Evolutionary conservation across 2,888 invertebrate species (phyloP).

Genomic region (Lasioglossum pauxillum): DNA sequence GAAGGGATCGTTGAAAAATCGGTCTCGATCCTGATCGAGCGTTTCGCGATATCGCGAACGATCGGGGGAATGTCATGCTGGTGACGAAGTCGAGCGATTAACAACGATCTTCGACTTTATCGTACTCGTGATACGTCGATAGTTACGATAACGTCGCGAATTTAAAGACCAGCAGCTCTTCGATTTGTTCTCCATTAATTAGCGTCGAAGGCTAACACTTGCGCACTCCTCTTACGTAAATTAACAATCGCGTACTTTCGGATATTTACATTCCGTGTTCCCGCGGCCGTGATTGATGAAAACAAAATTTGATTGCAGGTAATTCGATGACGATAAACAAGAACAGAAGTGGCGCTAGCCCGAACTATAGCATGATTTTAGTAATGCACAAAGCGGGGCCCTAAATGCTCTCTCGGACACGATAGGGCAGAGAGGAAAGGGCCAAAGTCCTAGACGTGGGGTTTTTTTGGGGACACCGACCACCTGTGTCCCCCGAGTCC

Average conservation of each 20-base stretch:
- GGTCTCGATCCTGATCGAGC: background rate
- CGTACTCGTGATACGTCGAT: background rate
- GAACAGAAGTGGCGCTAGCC: no score
- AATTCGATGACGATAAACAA: background rate
- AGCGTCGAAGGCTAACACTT: constrained; percentile 26
- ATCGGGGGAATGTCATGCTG: background rate
- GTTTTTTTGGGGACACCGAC: no score
- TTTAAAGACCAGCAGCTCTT: constrained; percentile 3
- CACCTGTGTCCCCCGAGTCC: no score
- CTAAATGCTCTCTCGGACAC: no score
- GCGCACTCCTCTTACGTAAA: constrained; percentile 12
- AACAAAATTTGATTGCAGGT: background rate
- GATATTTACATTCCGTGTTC: background rate
- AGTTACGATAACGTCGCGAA: constrained; percentile 6
- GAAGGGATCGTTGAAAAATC: constrained; percentile 4
- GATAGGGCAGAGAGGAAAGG: no score
- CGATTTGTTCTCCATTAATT: constrained; percentile 12
- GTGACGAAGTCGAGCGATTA: background rate
- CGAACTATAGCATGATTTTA: no score
- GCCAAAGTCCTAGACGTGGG: no score
- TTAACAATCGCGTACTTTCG: constrained; percentile 6
- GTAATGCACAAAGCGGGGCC: no score
- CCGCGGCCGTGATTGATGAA: background rate
- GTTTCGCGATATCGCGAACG: background rate
- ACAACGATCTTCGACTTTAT: background rate